phyloP scores from a whole-genome alignment of 2,888 invertebrate genomes.

The Lordiphosa fenestrarum region DNA sequence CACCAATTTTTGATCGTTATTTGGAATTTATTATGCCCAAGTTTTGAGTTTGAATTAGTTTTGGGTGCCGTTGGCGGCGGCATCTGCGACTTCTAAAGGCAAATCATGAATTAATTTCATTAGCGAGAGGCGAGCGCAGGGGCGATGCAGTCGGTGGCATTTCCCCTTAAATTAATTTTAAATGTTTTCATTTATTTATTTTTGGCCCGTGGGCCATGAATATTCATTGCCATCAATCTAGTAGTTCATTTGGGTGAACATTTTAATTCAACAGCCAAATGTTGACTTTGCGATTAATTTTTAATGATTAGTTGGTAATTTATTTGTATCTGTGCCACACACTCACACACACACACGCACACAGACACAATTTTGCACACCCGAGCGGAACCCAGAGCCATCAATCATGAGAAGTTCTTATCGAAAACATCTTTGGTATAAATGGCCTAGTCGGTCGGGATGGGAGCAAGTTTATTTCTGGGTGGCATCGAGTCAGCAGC shows the following conservation, averaged over 20 bases:
- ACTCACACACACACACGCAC: slow-evolving; percentile 1
- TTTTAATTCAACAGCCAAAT: slow-evolving; percentile 62
- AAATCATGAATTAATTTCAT: slow-evolving; percentile 74
- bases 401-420: slow-evolving; percentile 46
- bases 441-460: slow-evolving; percentile 14
- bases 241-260: slow-evolving; percentile 63
- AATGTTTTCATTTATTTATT: slow-evolving; percentile 18
- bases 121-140: slow-evolving; percentile 34
- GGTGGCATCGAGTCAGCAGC: slow-evolving; percentile 34
- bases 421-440: slow-evolving; percentile 11
- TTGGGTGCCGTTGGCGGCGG: slow-evolving; percentile 43
- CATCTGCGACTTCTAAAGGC: slow-evolving; percentile 53
- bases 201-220: slow-evolving; percentile 36
- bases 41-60: slow-evolving; percentile 11
- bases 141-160: slow-evolving; percentile 41
- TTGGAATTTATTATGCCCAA: slow-evolving; percentile 58
- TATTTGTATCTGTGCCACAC: slow-evolving; percentile 42
- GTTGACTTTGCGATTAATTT: slow-evolving; percentile 59
- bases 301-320: slow-evolving; percentile 61
- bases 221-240: slow-evolving; percentile 56
- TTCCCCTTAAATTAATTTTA: slow-evolving; percentile 60
- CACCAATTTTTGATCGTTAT: slow-evolving; percentile 60
- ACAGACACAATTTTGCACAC: slow-evolving; percentile 10
- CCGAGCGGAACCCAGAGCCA: slow-evolving; percentile 28
- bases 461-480: slow-evolving; percentile 33